Evolutionary conservation across 2,888 invertebrate genomes (phyloP).

Genomic region (Coremacera marginata): DNA sequence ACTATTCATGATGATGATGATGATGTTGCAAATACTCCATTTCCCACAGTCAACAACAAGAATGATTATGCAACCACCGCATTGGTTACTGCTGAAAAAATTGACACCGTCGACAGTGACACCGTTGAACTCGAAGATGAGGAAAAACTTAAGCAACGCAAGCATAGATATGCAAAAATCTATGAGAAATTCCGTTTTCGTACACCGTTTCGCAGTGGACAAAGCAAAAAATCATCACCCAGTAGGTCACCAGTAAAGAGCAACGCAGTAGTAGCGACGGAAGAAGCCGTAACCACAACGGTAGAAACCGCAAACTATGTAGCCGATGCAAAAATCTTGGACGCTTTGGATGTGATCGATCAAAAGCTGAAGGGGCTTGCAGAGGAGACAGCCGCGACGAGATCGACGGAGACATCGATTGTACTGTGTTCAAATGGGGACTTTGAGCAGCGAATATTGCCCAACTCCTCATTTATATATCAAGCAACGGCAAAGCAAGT

Average conservation of each 20-base stretch:
- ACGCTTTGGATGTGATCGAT: slow-evolving; percentile 63
- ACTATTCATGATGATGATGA: not conserved
- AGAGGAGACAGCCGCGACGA: not conserved
- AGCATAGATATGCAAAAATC: slow-evolving; percentile 62
- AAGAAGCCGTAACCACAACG: not conserved
- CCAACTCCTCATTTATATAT: slow-evolving; percentile 78
- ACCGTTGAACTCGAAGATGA: slow-evolving; percentile 42
- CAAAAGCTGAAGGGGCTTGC: slow-evolving; percentile 60
- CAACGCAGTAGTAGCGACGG: not conserved
- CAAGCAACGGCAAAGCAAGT: slow-evolving; percentile 69
- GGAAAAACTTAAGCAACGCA: slow-evolving; percentile 57
- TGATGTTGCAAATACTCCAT: not conserved
- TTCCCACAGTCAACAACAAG: slow-evolving; percentile 34
- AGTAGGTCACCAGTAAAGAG: slow-evolving; percentile 31
- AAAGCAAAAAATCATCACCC: slow-evolving; percentile 11
- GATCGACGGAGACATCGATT: slow-evolving; percentile 30
- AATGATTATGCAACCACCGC: slow-evolving; percentile 45
- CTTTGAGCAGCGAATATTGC: slow-evolving; percentile 69
- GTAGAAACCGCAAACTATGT: not conserved
- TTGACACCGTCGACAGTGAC: slow-evolving; percentile 6
- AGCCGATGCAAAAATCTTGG: slow-evolving; percentile 55
- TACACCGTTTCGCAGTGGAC: slow-evolving; percentile 52
- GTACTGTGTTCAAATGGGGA: slow-evolving; percentile 55
- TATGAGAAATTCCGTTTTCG: slow-evolving; percentile 66
- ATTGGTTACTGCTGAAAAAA: not conserved